These are phyloP conservation scores for Orcinus orca DNA, from an alignment of 2,113 vertebrate species.

Conservation along the genomic window DNA sequence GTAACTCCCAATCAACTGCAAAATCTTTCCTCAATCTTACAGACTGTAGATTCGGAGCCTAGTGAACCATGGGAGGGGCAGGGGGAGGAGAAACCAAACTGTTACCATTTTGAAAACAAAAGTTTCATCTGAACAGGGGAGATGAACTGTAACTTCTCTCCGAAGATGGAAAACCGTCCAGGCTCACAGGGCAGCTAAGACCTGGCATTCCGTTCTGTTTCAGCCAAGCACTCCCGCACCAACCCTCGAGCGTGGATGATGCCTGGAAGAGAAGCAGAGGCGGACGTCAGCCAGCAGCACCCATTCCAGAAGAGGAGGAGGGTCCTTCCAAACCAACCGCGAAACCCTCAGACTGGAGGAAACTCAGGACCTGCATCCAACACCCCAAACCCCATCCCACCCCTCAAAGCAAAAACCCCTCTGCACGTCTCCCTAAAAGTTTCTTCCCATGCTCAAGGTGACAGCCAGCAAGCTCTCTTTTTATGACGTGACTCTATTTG, in stretches of 20 bases:
- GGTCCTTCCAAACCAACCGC: background rate
- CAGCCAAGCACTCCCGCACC: conserved; percentile 97
- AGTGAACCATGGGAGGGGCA: background rate
- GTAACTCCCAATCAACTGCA: conserved; percentile 31
- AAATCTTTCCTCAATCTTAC: conserved; percentile 6
- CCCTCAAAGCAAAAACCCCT: background rate
- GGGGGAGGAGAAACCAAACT: background rate
- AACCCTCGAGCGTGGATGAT: conserved; percentile 97
- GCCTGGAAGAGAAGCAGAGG: conserved; percentile 80
- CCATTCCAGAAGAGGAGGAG: background rate
- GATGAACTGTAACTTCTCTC: conserved; percentile 44
- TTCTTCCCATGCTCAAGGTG: background rate
- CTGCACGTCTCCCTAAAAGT: background rate
- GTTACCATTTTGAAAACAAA: conserved; percentile 71
- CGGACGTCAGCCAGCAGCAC: rapidly evolving
- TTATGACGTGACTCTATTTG: background rate
- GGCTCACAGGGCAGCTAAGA: conserved; percentile 85
- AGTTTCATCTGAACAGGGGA: conserved; percentile 63
- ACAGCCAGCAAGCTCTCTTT: background rate
- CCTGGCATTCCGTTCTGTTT: conserved; percentile 96
- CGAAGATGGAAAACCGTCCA: conserved; percentile 43
- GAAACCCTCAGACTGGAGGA: background rate
- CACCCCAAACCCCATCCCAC: no score
- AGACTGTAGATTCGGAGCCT: conserved; percentile 20
- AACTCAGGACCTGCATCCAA: background rate